A percentile compares a stretch with the other conserved stretches of the same genome.
Conservation (phyloP, 1,140 invertebrate genomes). For the Vanessa atalanta region DNA sequence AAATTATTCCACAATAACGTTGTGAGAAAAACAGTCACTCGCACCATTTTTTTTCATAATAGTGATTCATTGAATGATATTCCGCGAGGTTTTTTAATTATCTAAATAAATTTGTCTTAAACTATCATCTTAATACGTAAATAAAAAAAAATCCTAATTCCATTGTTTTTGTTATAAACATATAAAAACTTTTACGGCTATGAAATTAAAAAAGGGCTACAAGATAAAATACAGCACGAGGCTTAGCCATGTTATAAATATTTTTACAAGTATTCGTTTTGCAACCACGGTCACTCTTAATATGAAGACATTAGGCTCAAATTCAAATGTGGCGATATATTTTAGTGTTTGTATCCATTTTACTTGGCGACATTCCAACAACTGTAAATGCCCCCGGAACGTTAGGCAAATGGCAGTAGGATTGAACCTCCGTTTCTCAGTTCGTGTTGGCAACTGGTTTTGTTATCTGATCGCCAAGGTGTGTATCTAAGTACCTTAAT, state of each 20-base stretch:
- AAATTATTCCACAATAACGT: too few species aligned
- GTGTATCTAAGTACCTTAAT: slow-evolving; percentile 21
- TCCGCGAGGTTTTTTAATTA: too few species aligned
- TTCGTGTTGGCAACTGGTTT: slow-evolving; percentile 36
- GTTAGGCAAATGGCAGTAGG: slow-evolving; percentile 38
- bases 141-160: too few species aligned
- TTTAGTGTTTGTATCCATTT: slow-evolving; percentile 8
- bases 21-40: too few species aligned
- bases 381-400: slow-evolving; percentile 40
- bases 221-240: background rate
- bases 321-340: slow-evolving; percentile 23
- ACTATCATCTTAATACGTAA: too few species aligned
- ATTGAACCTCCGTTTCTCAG: slow-evolving; percentile 22
- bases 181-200: background rate
- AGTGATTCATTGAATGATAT: too few species aligned
- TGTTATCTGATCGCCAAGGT: slow-evolving; percentile 42
- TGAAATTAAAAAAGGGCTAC: background rate
- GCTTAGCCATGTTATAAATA: slow-evolving; percentile 3
- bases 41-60: too few species aligned
- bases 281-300: slow-evolving; percentile 12
- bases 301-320: slow-evolving; percentile 17
- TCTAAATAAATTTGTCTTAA: too few species aligned
- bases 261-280: background rate
- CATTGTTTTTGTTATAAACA: too few species aligned
- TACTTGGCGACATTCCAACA: slow-evolving; percentile 46